phyloP scores from a whole-genome alignment of 2,797 vertebrate genomes.

The Gymnothorax reevesii region DNA sequence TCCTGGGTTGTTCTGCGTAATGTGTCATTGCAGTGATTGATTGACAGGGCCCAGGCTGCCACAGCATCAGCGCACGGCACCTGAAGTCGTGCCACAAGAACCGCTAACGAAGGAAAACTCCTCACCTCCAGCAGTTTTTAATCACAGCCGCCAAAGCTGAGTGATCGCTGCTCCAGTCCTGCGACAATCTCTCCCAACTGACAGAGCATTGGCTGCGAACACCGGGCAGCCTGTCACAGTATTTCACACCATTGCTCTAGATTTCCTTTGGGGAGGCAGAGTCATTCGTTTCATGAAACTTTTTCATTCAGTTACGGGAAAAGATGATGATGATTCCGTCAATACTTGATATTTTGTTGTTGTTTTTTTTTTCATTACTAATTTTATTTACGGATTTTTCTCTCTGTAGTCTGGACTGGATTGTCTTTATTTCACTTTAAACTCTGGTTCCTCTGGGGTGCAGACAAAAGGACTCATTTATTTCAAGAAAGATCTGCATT shows the following conservation, averaged over 20 bases:
- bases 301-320: no score
- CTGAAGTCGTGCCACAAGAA: slow-evolving; percentile 22
- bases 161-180: not conserved
- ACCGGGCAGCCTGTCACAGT: not conserved
- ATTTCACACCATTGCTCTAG: not conserved
- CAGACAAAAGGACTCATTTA: no score
- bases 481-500: no score
- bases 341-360: not conserved
- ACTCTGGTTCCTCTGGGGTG: no score
- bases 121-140: slow-evolving; percentile 21
- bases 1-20: slow-evolving; percentile 1
- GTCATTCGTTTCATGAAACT: no score
- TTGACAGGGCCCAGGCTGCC: not conserved
- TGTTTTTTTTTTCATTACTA: not conserved
- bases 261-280: not conserved
- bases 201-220: not conserved
- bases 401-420: no score
- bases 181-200: slow-evolving; percentile 1
- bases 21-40: slow-evolving; percentile 20
- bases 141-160: slow-evolving; percentile 26
- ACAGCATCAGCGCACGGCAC: not conserved
- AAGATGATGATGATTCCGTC: no score
- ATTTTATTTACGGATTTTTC: no score
- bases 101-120: slow-evolving; percentile 14
- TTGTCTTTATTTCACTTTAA: no score